Base-by-base conservation (phyloP, 2,888 invertebrate genomes). In the Colletes collaris region DNA sequence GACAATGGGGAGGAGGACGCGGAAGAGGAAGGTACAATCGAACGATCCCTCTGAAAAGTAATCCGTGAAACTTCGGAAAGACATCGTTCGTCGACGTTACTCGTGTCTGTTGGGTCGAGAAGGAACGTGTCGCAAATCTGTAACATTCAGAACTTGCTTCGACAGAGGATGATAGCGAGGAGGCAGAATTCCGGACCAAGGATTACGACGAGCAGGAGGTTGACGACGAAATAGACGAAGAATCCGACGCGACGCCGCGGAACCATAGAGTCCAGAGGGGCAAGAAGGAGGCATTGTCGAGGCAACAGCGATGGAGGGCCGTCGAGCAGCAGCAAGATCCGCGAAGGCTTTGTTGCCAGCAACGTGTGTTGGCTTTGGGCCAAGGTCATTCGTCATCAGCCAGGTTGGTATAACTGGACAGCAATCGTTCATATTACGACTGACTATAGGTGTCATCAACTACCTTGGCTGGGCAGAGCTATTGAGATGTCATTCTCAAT, bases 201-300 rank as follows among this genome's bases (percentile, higher is more conserved):
- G 86, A 87, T 19, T 89, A 89, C 72, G 87, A 89, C 56, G 89
- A 90, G 19, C 87, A 89, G 13, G 90, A 89, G 67, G 87, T 84
- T 10, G 89, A 89, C 27, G 90, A 90, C 55, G 90, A 90, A 60
- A 76, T 87, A 40, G 90, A 90, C 56, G 90, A 90, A n/a, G 89
- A 89, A 74, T 87, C 89, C 6, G 89, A 89, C 19, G 27, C 46
- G 7, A 58, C 81, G n/a, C 67, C 63, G 3, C 82, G 81, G 52
- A 16, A 58, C 40, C 74, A 64, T 5, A 69, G 72, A 53, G 37
- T 60, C 16, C 81, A 74, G 37, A 74, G 68, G 59, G 72, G 35
- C 2, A 83, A 76, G n/a, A 83, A 78, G 53, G 81, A 85, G 4
- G 58, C 50, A 7, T 10, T 68, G 19, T 11, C 37, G 37, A 79